Percentiles rank a stretch among this genome's conserved stretches.
phyloP scores from a whole-genome alignment of 2,113 vertebrate species.

The Probosciger aterrimus region DNA sequence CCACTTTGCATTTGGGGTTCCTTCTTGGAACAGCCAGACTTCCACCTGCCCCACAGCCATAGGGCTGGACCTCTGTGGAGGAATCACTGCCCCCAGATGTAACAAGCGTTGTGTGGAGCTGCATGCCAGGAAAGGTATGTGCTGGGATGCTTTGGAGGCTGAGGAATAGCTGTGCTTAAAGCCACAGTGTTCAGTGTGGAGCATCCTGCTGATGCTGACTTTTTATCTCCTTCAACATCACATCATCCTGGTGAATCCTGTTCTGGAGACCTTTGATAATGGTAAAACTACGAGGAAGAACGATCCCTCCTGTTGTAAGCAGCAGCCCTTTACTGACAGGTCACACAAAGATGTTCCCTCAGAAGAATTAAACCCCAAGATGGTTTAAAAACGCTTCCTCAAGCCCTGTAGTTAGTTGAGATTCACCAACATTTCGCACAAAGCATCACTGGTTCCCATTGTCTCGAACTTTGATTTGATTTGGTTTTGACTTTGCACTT shows the following conservation, averaged over 20 bases:
- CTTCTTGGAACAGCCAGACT: neutral
- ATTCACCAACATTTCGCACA: neutral
- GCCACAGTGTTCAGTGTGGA: neutral
- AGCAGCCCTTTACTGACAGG: neutral
- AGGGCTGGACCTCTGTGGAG: neutral
- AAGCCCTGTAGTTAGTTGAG: neutral
- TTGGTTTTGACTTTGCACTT: neutral
- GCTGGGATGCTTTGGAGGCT: neutral
- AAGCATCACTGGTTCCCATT: neutral
- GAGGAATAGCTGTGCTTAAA: neutral
- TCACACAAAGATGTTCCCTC: neutral
- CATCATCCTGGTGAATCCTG: slow-evolving; percentile 54
- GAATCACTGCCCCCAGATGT: neutral
- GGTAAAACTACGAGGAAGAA: slow-evolving; percentile 53
- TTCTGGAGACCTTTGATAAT: slow-evolving; percentile 51
- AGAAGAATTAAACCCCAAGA: neutral
- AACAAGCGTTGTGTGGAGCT: neutral
- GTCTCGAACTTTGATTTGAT: neutral
- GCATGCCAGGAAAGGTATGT: neutral
- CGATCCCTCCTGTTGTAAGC: slow-evolving; percentile 2
- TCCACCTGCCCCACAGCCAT: neutral
- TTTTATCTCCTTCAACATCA: slow-evolving; percentile 42
- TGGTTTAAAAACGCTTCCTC: neutral
- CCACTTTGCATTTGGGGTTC: neutral
- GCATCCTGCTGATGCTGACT: neutral